These are phyloP conservation scores for Nebria salina DNA, from an alignment of 2,888 invertebrate genomes.

Conservation along the genomic window DNA sequence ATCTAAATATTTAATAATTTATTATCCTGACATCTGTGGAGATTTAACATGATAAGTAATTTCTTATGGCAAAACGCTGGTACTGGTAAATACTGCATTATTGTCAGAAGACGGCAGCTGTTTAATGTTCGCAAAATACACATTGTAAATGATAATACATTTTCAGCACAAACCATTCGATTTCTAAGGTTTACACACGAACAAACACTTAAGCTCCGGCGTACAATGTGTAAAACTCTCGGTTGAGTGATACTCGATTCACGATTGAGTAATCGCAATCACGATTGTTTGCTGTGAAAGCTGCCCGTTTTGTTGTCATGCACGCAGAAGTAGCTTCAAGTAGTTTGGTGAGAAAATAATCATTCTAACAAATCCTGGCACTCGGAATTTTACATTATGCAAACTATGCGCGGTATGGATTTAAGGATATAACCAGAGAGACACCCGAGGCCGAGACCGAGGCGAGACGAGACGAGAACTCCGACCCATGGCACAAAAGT, in stretches of 20 bases:
- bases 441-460: neutral
- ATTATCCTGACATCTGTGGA: too few relatives aligned
- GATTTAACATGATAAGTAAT: too few relatives aligned
- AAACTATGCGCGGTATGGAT: neutral
- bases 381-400: neutral
- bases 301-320: neutral
- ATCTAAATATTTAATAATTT: too few relatives aligned
- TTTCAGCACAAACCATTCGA: too few relatives aligned
- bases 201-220: conserved; percentile 53
- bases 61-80: too few relatives aligned
- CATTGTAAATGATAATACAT: too few relatives aligned
- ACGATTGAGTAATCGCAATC: conserved; percentile 31
- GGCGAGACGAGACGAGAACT: neutral
- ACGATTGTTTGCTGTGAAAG: neutral
- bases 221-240: conserved; percentile 52
- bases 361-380: neutral
- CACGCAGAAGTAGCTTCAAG: neutral
- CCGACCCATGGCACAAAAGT: neutral
- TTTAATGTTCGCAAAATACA: too few relatives aligned
- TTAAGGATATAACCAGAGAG: neutral
- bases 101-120: too few relatives aligned
- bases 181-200: too few relatives aligned
- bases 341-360: neutral
- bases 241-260: conserved; percentile 59
- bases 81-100: too few relatives aligned